A percentile compares a stretch with the other conserved stretches of the same genome.
These are phyloP conservation scores for Steromphala cineraria DNA, from an alignment of 2,888 invertebrate species.

Conservation along the genomic window DNA sequence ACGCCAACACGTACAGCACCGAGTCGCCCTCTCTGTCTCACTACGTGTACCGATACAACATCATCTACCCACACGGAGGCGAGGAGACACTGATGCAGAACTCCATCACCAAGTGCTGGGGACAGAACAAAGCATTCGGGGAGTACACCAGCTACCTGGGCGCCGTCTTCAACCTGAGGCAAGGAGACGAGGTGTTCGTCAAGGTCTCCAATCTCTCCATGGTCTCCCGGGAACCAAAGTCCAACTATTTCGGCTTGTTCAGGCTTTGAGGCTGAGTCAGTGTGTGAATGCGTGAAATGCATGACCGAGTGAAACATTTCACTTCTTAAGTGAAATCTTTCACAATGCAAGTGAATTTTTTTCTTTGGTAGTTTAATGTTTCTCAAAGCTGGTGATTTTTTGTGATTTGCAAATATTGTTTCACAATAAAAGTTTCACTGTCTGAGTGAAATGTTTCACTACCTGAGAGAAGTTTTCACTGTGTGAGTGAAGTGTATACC, in stretches of 20 bases:
- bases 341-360: not conserved
- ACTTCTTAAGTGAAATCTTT: too few species aligned
- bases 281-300: not conserved
- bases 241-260: conserved; percentile 68
- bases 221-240: conserved; percentile 60
- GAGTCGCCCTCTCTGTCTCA: conserved; percentile 27
- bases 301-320: not conserved
- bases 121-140: conserved; percentile 61
- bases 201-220: conserved; percentile 67
- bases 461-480: too few species aligned
- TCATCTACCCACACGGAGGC: conserved; percentile 65
- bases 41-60: conserved; percentile 56
- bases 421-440: too few species aligned
- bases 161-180: conserved; percentile 65
- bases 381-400: too few species aligned
- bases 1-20: conserved; percentile 9
- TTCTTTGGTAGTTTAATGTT: not conserved
- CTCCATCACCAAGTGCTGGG: conserved; percentile 67
- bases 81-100: conserved; percentile 67
- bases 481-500: too few species aligned
- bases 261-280: conserved; percentile 38
- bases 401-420: too few species aligned
- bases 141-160: conserved; percentile 70
- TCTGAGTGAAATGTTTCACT: too few species aligned
- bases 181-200: conserved; percentile 66